Percentiles rank a stretch among this genome's conserved stretches.
Conservation (phyloP, 2,888 invertebrate species). For the Tachystola acroxantha region DNA sequence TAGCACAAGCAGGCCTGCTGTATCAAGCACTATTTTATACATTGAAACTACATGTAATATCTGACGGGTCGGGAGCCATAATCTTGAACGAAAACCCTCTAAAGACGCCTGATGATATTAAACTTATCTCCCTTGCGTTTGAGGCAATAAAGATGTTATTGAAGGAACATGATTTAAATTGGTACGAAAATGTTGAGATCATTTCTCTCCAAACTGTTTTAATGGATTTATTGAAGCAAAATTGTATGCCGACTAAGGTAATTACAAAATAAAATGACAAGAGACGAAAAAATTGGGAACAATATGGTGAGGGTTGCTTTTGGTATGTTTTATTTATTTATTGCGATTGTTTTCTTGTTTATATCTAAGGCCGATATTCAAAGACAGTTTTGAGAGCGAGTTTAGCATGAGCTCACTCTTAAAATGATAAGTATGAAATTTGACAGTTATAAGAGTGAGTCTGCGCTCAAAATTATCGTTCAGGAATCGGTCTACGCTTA, state of each 20-base stretch:
- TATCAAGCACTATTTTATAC: conserved; percentile 33
- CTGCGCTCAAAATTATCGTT: too few species aligned
- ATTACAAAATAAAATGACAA: too few species aligned
- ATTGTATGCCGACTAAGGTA: conserved; percentile 28
- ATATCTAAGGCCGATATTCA: too few species aligned
- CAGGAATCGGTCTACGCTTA: too few species aligned
- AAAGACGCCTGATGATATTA: conserved; percentile 24
- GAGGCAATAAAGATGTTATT: conserved; percentile 32
- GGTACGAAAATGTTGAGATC: conserved; percentile 38
- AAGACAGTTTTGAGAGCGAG: too few species aligned
- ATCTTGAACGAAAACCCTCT: conserved; percentile 22
- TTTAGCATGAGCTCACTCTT: too few species aligned
- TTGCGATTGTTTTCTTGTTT: too few species aligned
- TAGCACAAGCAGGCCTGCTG: conserved; percentile 29
- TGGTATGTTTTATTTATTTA: too few species aligned
- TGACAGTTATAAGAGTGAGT: too few species aligned
- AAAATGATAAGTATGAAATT: too few species aligned
- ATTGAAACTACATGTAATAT: conserved; percentile 25
- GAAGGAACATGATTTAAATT: conserved; percentile 33
- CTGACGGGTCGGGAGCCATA: conserved; percentile 24
- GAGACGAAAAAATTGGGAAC: too few species aligned
- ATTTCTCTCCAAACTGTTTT: conserved; percentile 30
- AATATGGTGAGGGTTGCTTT: too few species aligned
- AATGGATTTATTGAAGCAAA: conserved; percentile 30
- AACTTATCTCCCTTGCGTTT: conserved; percentile 25